Conservation (phyloP, 2,113 vertebrate species). For the Vulpes ferrilata region DNA sequence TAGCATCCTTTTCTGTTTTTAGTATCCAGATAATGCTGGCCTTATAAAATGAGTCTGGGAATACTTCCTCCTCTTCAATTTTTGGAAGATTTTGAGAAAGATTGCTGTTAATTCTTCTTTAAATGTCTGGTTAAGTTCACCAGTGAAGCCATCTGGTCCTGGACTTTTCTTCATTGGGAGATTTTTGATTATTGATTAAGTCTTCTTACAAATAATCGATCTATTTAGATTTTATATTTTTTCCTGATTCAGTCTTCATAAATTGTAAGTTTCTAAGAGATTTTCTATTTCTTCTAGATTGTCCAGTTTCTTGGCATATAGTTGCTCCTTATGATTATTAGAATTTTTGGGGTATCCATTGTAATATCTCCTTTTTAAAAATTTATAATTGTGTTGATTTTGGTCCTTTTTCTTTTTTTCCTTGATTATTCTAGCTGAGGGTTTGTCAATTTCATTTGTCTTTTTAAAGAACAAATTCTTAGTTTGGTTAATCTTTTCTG, state of each 20-base stretch:
- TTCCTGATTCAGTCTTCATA: neutral
- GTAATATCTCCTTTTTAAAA: neutral
- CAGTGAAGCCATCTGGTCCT: neutral
- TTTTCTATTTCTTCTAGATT: neutral
- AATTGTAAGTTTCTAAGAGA: neutral
- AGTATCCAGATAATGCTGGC: neutral
- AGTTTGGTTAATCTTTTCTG: neutral
- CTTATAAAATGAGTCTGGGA: neutral
- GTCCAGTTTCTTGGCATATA: neutral
- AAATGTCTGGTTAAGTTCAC: neutral
- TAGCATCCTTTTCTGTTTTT: neutral
- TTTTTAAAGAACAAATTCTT: neutral
- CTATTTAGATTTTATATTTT: neutral
- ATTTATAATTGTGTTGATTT: neutral
- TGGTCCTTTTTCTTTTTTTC: neutral
- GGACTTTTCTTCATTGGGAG: neutral
- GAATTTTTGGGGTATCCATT: neutral
- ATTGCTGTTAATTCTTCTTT: neutral
- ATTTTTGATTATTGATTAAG: neutral
- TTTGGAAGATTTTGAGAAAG: neutral
- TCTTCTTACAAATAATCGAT: too few species aligned
- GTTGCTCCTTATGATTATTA: neutral
- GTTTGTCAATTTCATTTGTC: neutral
- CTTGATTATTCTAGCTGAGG: neutral
- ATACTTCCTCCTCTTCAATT: neutral